phyloP scores from a whole-genome alignment of 2,888 invertebrate species.

The Parascotia fuliginaria region DNA sequence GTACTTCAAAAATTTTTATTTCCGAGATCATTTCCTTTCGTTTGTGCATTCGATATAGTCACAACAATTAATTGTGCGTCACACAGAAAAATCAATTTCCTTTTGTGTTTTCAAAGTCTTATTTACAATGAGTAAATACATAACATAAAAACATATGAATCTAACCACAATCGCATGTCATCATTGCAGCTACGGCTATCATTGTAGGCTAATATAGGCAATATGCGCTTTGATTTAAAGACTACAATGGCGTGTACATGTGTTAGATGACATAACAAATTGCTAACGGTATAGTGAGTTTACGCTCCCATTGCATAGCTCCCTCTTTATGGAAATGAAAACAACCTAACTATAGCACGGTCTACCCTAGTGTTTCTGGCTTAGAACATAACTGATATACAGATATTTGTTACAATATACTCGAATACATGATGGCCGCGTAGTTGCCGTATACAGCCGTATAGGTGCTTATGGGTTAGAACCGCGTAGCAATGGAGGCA shows the following conservation, averaged over 20 bases:
- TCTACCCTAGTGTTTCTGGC: conserved; percentile 18
- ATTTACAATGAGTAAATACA: conserved; percentile 19
- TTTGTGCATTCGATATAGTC: not conserved
- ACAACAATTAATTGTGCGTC: not conserved
- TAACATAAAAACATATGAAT: conserved; percentile 24
- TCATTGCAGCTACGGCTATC: conserved; percentile 22
- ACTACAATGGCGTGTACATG: conserved; percentile 24
- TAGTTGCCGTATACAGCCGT: no score
- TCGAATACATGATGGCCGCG: no score
- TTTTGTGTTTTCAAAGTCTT: not conserved
- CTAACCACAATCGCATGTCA: conserved; percentile 26
- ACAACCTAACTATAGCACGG: conserved; percentile 58
- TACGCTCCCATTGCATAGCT: conserved; percentile 43
- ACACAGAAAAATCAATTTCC: not conserved
- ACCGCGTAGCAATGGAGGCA: no score
- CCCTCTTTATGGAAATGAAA: conserved; percentile 54
- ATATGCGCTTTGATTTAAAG: conserved; percentile 25
- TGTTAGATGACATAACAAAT: conserved; percentile 32
- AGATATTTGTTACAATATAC: no score
- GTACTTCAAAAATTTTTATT: no score
- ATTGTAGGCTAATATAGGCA: conserved; percentile 21
- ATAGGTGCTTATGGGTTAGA: no score
- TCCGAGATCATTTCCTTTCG: not conserved
- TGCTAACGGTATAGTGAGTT: conserved; percentile 32
- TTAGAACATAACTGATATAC: conserved; percentile 9